phyloP scores from a whole-genome alignment of 2,797 vertebrate genomes.

The Takifugu ocellatus region DNA sequence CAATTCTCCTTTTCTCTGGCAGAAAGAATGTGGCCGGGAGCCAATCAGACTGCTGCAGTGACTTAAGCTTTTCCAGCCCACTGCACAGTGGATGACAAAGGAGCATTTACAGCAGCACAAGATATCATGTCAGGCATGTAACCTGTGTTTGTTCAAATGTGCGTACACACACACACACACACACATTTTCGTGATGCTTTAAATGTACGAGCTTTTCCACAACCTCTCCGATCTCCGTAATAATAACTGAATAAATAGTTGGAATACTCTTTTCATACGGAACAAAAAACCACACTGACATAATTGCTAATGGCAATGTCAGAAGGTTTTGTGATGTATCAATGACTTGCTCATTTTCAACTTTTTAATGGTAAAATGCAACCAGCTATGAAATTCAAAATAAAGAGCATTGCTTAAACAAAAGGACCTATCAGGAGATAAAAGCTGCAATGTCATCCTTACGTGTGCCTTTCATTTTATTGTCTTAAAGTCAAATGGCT shows the following conservation, averaged over 20 bases:
- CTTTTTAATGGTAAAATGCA: no score
- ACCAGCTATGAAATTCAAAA: no score
- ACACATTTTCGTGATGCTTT: background rate
- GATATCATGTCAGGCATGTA: background rate
- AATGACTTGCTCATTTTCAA: no score
- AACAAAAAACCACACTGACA: background rate
- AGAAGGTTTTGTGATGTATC: no score
- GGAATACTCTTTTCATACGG: background rate
- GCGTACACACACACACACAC: background rate
- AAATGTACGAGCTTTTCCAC: background rate
- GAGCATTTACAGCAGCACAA: constrained; percentile 23
- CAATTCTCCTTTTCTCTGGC: constrained; percentile 13
- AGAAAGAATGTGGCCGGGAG: constrained; percentile 32
- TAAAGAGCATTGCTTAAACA: no score
- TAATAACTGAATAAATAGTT: background rate
- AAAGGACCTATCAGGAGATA: no score
- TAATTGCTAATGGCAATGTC: no score
- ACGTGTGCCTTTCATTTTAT: background rate
- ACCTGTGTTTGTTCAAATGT: background rate
- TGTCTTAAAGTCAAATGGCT: background rate
- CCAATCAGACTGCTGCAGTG: constrained; percentile 15
- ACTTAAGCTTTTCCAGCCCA: constrained; percentile 21
- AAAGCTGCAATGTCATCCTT: no score
- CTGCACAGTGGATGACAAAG: constrained; percentile 35
- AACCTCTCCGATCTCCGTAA: constrained; percentile 9